Conservation (phyloP, 1,140 invertebrate genomes). For the Ylistrum balloti region DNA sequence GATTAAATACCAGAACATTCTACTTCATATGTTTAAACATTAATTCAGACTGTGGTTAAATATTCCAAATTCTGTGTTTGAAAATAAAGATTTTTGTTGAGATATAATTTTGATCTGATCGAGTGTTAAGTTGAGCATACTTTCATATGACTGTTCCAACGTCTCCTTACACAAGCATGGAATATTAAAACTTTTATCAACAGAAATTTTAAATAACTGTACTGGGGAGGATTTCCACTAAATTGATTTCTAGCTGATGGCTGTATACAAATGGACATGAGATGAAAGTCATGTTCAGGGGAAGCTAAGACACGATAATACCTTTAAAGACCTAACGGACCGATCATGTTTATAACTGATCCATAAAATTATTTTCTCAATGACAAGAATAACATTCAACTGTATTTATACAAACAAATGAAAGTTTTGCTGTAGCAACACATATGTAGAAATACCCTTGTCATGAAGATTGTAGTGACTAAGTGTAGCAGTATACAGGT, state of each 20-base stretch:
- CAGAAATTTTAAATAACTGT: constrained; percentile 28
- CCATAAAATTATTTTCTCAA: constrained; percentile 19
- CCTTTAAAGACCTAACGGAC: not conserved
- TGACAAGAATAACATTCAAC: not conserved
- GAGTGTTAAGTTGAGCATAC: not conserved
- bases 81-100: not conserved
- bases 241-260: constrained; percentile 38
- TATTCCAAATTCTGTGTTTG: too few relatives aligned
- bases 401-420: not conserved
- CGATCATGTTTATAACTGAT: not conserved
- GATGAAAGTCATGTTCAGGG: constrained; percentile 12
- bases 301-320: not conserved
- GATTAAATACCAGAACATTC: not conserved
- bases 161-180: not conserved
- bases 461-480: too few relatives aligned
- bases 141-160: not conserved
- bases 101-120: not conserved
- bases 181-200: constrained; percentile 31
- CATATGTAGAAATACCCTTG: too few relatives aligned
- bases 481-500: too few relatives aligned
- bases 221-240: not conserved
- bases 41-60: not conserved
- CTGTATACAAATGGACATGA: constrained; percentile 32
- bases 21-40: not conserved
- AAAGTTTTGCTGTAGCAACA: not conserved